Percentiles rank a stretch among this genome's conserved stretches.
Evolutionary conservation across 2,797 vertebrate species (phyloP).

Genomic region (Arremon aurantiirostris): DNA sequence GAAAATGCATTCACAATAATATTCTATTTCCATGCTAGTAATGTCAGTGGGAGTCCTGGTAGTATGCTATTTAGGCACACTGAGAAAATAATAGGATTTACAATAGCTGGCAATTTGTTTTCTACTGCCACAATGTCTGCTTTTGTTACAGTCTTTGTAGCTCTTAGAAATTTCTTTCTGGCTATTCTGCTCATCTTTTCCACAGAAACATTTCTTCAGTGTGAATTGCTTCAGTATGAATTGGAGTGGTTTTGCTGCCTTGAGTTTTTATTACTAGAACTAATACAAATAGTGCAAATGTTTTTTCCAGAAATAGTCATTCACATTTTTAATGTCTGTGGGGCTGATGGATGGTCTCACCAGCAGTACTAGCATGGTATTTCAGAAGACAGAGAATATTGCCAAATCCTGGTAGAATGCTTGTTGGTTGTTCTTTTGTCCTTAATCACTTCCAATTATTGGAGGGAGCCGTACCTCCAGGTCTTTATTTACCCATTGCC

Average conservation of each 20-base stretch:
- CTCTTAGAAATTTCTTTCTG: slow-evolving; percentile 54
- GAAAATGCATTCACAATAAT: slow-evolving; percentile 64
- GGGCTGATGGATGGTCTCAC: neutral
- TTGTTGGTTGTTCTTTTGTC: neutral
- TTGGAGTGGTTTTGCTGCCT: neutral
- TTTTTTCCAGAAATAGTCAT: slow-evolving; percentile 23
- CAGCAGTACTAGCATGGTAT: neutral
- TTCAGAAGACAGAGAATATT: neutral
- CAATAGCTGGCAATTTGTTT: slow-evolving; percentile 73
- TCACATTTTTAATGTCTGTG: neutral
- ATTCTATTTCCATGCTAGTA: slow-evolving; percentile 63
- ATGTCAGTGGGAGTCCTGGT: slow-evolving; percentile 61
- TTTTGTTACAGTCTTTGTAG: slow-evolving; percentile 53
- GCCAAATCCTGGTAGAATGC: neutral
- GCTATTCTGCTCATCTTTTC: slow-evolving; percentile 44
- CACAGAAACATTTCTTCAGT: slow-evolving; percentile 34
- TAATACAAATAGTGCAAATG: slow-evolving; percentile 15
- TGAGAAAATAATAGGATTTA: slow-evolving; percentile 73
- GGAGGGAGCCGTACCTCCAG: neutral
- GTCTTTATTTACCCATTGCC: neutral
- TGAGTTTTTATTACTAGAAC: slow-evolving; percentile 29
- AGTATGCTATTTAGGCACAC: slow-evolving; percentile 61
- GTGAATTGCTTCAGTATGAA: neutral
- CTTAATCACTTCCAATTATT: neutral
- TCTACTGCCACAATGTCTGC: slow-evolving; percentile 44